Percentiles rank a stretch among this genome's conserved stretches.
Conservation (phyloP, 1,140 invertebrate species). For the Pantala flavescens region DNA sequence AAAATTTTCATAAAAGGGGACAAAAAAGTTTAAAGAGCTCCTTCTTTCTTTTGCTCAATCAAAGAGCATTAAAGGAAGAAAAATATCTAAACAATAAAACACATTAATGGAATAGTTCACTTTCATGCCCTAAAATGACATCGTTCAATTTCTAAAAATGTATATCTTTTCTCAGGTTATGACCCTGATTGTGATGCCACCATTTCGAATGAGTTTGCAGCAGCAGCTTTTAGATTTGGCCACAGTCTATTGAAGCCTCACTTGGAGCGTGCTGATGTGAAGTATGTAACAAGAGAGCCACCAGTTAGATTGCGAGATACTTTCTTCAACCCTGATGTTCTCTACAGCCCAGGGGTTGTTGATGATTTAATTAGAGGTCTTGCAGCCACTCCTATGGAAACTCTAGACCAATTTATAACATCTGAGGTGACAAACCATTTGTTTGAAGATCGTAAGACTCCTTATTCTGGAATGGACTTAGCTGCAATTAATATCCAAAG, state of each 20-base stretch:
- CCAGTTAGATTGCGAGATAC: conserved; percentile 43
- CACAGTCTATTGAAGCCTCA: conserved; percentile 52
- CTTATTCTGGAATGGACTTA: conserved; percentile 43
- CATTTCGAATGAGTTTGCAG: conserved; percentile 54
- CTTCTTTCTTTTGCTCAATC: no score
- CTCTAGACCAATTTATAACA: conserved; percentile 41
- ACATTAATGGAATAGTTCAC: no score
- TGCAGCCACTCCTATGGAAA: conserved; percentile 42
- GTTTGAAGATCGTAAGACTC: conserved; percentile 39
- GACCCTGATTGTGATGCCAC: conserved; percentile 47
- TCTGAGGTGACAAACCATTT: conserved; percentile 45
- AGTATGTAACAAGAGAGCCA: conserved; percentile 32
- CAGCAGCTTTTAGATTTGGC: conserved; percentile 52
- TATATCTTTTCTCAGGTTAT: conserved; percentile 35
- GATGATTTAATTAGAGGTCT: conserved; percentile 43
- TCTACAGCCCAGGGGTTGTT: conserved; percentile 32
- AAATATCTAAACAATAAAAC: no score
- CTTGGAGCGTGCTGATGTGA: conserved; percentile 43
- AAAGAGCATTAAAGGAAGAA: no score
- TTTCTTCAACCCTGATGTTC: conserved; percentile 48
- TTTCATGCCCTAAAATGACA: no score
- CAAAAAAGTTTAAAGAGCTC: no score
- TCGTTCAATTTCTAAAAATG: not conserved
- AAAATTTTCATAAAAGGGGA: no score
- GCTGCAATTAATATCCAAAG: conserved; percentile 42